Percentiles rank a stretch among this genome's conserved stretches.
phyloP scores from a whole-genome alignment of 2,113 vertebrate genomes.

The Tenrec ecaudatus region DNA sequence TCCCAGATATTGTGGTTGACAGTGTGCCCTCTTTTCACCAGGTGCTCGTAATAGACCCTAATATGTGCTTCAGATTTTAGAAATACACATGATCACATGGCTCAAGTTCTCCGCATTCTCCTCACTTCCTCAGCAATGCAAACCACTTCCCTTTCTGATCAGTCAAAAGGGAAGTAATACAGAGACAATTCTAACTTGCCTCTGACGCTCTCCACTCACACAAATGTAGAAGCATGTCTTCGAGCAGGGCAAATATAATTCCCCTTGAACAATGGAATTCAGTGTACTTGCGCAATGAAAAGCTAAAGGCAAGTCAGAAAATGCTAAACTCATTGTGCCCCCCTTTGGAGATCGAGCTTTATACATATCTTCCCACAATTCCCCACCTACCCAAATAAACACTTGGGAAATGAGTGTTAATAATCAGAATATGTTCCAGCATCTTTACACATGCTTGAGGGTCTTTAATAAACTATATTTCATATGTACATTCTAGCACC shows the following conservation, averaged over 20 bases:
- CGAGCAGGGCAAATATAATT: conserved; percentile 75
- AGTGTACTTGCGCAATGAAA: conserved; percentile 36
- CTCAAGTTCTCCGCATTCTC: not conserved
- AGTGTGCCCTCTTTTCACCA: not conserved
- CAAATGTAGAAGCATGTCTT: conserved; percentile 64
- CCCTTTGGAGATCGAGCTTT: conserved; percentile 45
- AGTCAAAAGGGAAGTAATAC: not conserved
- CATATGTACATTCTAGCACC: not conserved
- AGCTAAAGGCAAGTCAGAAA: conserved; percentile 41
- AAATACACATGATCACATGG: not conserved
- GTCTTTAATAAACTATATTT: conserved; percentile 14
- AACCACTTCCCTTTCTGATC: not conserved
- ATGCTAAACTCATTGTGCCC: conserved; percentile 53
- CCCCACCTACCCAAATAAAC: conserved; percentile 39
- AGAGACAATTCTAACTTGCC: conserved; percentile 53
- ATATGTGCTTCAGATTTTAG: not conserved
- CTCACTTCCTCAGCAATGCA: not conserved
- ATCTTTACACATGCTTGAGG: not conserved
- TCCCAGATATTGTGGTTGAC: not conserved
- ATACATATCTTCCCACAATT: conserved; percentile 27
- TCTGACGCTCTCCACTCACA: conserved; percentile 22
- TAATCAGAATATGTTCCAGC: not conserved
- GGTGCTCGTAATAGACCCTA: not conserved
- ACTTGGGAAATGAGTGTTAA: conserved; percentile 9
- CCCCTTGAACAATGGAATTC: conserved; percentile 67